These are phyloP conservation scores for Drosophila parvula DNA, from an alignment of 1,140 invertebrate genomes.

Conservation along the genomic window DNA sequence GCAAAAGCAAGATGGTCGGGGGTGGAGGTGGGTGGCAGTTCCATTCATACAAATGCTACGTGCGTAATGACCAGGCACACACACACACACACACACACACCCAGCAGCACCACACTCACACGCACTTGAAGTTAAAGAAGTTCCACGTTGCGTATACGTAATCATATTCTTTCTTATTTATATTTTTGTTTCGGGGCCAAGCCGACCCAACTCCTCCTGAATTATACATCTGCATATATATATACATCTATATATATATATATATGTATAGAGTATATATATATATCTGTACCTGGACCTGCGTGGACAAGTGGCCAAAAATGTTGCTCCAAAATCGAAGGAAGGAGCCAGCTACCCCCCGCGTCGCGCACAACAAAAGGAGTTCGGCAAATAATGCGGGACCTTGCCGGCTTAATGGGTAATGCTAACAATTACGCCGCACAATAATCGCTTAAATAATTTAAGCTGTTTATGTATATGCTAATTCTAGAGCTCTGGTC, in stretches of 20 bases:
- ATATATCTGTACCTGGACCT: constrained; percentile 6
- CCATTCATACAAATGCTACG: constrained; percentile 80
- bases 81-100: constrained; percentile 40
- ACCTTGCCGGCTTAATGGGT: constrained; percentile 1
- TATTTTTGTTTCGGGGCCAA: constrained; percentile 35
- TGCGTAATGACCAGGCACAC: constrained; percentile 76
- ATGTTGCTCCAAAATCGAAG: constrained; percentile 20
- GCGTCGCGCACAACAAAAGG: constrained; percentile 3
- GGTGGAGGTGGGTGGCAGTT: constrained; percentile 2
- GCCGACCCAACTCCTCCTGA: constrained; percentile 33
- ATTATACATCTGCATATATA: constrained; percentile 63
- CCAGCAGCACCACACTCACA: constrained; percentile 12
- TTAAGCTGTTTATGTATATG: constrained; percentile 1
- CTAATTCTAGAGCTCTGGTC: not conserved
- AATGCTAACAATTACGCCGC: constrained; percentile 1
- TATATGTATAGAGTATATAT: constrained; percentile 1
- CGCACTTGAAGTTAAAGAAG: constrained; percentile 78
- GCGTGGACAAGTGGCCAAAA: constrained; percentile 68
- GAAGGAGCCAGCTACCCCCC: not conserved
- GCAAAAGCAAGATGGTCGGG: not conserved
- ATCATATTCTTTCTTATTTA: constrained; percentile 63
- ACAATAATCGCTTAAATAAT: constrained; percentile 10
- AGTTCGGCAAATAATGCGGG: constrained; percentile 20
- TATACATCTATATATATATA: not conserved
- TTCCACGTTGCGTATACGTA: constrained; percentile 78